A percentile compares a stretch with the other conserved stretches of the same genome.
phyloP scores from a whole-genome alignment of 2,113 vertebrate species.

The Salvator merianae region DNA sequence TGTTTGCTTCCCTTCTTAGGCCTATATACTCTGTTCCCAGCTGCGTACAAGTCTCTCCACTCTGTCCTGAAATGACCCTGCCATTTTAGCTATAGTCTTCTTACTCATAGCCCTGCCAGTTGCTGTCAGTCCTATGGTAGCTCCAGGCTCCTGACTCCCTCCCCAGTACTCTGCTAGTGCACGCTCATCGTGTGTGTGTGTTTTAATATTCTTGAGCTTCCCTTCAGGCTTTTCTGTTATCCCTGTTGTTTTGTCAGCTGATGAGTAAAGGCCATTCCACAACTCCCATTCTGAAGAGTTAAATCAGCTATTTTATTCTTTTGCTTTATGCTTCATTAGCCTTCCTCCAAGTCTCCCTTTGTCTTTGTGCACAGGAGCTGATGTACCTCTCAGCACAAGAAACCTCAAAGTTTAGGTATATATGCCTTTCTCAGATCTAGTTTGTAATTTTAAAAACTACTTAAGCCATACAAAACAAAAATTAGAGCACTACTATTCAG shows the following conservation, averaged over 20 bases:
- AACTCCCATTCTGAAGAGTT: neutral
- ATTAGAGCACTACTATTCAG: too few species aligned
- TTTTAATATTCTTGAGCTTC: neutral
- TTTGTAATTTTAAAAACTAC: neutral
- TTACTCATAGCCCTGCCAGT: neutral
- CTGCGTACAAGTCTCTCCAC: neutral
- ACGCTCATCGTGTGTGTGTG: too few species aligned
- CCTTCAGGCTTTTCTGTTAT: neutral
- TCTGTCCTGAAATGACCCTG: neutral
- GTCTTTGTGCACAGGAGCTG: neutral
- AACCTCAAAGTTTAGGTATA: neutral
- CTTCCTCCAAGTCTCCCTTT: neutral
- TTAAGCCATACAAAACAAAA: neutral
- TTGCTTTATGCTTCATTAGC: neutral
- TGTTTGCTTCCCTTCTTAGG: neutral
- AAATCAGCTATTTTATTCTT: neutral
- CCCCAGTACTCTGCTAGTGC: neutral
- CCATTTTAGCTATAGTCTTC: neutral
- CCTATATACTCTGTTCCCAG: neutral
- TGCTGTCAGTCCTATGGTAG: neutral
- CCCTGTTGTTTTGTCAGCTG: neutral
- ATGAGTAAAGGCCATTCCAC: neutral
- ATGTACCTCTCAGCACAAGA: neutral
- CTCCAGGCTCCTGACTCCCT: neutral
- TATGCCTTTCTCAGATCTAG: neutral